phyloP scores from a whole-genome alignment of 2,113 vertebrate genomes.

The Epinephelus fuscoguttatus region DNA sequence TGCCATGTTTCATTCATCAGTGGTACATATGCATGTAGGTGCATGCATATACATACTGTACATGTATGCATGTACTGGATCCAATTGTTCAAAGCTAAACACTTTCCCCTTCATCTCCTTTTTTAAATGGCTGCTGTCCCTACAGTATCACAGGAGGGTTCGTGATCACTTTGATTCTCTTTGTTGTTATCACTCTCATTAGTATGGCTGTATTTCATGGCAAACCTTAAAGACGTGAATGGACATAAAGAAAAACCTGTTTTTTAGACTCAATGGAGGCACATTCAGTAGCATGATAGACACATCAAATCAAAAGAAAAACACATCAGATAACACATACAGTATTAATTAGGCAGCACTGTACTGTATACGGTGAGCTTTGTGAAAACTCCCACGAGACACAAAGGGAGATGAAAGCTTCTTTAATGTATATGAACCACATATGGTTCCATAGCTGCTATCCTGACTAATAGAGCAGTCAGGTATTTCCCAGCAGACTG shows the following conservation, averaged over 20 bases:
- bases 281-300: background rate
- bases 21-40: background rate
- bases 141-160: background rate
- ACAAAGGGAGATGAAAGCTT: constrained; percentile 52
- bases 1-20: constrained; percentile 31
- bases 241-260: background rate
- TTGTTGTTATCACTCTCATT: constrained; percentile 43
- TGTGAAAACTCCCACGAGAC: constrained; percentile 49
- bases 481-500: constrained; percentile 54
- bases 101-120: constrained; percentile 55
- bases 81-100: constrained; percentile 53
- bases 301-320: constrained; percentile 11
- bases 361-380: constrained; percentile 43
- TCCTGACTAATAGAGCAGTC: constrained; percentile 50
- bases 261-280: constrained; percentile 14
- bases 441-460: constrained; percentile 41
- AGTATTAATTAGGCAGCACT: constrained; percentile 46
- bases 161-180: constrained; percentile 14
- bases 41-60: background rate
- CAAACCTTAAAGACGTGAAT: constrained; percentile 40
- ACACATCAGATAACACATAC: constrained; percentile 3
- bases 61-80: constrained; percentile 27
- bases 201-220: constrained; percentile 10
- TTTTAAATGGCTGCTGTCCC: constrained; percentile 22
- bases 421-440: constrained; percentile 72